These are phyloP conservation scores for Sebastolobus altivelis DNA, from an alignment of 2,797 vertebrate genomes.

Conservation along the genomic window DNA sequence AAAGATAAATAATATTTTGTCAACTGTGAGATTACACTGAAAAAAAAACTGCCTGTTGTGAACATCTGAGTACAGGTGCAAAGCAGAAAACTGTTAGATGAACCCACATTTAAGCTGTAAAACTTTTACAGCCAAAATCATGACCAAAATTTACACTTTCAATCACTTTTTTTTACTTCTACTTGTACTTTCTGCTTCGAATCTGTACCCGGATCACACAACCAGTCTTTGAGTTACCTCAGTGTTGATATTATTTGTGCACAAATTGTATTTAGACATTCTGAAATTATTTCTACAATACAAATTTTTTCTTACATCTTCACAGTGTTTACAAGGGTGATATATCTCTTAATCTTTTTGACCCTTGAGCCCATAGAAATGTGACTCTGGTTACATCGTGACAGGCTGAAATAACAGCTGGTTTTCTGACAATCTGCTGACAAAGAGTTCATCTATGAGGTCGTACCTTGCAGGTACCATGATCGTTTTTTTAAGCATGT, in stretches of 20 bases:
- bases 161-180: slow-evolving; percentile 1
- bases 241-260: background rate
- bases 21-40: background rate
- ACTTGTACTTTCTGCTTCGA: slow-evolving; percentile 12
- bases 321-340: slow-evolving; percentile 2
- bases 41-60: background rate
- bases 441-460: slow-evolving; percentile 22
- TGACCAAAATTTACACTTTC: slow-evolving; percentile 1
- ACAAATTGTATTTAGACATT: background rate
- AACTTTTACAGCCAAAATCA: background rate
- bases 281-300: background rate
- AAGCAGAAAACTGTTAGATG: slow-evolving; percentile 22
- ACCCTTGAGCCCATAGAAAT: slow-evolving; percentile 8
- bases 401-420: slow-evolving; percentile 24
- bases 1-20: background rate
- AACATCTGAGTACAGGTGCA: slow-evolving; percentile 28
- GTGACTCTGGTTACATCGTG: slow-evolving; percentile 4
- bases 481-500: slow-evolving; percentile 57
- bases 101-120: background rate
- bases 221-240: background rate
- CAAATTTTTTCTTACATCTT: background rate
- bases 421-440: slow-evolving; percentile 64
- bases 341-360: background rate
- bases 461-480: slow-evolving; percentile 51
- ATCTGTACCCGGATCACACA: slow-evolving; percentile 7